Evolutionary conservation across 1,140 invertebrate species (phyloP).

Genomic region (Zophobas atratus): DNA sequence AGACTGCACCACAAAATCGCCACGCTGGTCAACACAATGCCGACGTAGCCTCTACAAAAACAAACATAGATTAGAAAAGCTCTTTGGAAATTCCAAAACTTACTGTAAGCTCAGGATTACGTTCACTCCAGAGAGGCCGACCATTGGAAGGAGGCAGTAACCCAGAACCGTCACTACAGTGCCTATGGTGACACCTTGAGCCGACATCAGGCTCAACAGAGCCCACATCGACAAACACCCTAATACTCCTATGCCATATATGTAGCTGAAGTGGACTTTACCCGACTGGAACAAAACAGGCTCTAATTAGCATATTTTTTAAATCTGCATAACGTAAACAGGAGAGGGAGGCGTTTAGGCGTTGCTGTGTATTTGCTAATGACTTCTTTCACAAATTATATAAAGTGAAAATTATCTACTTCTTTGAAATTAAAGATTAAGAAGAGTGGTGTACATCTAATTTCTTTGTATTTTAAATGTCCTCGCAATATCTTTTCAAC

Average conservation of each 20-base stretch:
- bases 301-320: slow-evolving; percentile 16
- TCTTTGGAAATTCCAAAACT: slow-evolving; percentile 68
- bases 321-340: background rate
- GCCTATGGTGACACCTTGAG: slow-evolving; percentile 77
- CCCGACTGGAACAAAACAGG: slow-evolving; percentile 67
- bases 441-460: no score
- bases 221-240: slow-evolving; percentile 87
- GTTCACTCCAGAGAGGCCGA: slow-evolving; percentile 81
- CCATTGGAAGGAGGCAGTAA: slow-evolving; percentile 91
- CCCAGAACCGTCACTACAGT: slow-evolving; percentile 87
- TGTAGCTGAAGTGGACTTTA: slow-evolving; percentile 83
- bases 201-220: slow-evolving; percentile 85
- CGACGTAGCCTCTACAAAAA: slow-evolving; percentile 67
- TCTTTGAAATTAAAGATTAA: no score
- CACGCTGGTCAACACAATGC: slow-evolving; percentile 76
- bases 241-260: slow-evolving; percentile 87
- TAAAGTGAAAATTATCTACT: no score
- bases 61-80: slow-evolving; percentile 43
- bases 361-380: no score
- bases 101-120: slow-evolving; percentile 81
- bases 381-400: no score
- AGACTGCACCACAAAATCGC: slow-evolving; percentile 87
- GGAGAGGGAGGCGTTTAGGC: no score
- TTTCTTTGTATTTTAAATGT: no score
- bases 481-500: no score